A percentile compares a stretch with the other conserved stretches of the same genome.
Conservation (phyloP, 2,797 vertebrate species). For the Perodicticus potto region DNA sequence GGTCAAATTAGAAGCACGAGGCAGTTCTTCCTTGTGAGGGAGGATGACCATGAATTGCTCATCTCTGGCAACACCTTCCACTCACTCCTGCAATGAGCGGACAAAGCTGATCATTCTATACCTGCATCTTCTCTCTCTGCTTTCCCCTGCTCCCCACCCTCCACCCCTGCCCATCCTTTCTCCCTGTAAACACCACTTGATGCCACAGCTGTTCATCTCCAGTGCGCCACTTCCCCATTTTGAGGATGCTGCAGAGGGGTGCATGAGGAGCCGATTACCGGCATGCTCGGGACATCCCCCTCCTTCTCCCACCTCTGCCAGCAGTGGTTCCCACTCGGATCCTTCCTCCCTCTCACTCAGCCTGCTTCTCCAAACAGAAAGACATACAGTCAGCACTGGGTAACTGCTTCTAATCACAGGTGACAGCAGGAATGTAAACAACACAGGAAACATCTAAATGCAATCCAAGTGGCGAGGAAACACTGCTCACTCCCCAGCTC, state of each 20-base stretch:
- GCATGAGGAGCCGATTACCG: neutral
- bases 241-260: neutral
- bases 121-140: neutral
- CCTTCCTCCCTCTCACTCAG: neutral
- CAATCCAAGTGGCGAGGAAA: slow-evolving; percentile 62
- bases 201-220: neutral
- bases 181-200: accelerated
- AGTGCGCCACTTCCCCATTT: neutral
- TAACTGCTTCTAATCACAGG: slow-evolving; percentile 81
- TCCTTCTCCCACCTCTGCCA: neutral
- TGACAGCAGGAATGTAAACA: slow-evolving; percentile 79
- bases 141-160: too few relatives aligned
- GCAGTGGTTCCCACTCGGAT: neutral
- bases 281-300: neutral
- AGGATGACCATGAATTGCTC: neutral
- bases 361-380: slow-evolving; percentile 59
- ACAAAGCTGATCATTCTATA: too few relatives aligned
- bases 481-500: neutral
- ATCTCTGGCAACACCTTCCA: accelerated
- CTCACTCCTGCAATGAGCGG: neutral
- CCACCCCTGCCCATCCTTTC: neutral
- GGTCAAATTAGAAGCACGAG: neutral
- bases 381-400: slow-evolving; percentile 29
- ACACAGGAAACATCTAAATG: slow-evolving; percentile 65
- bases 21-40: accelerated